Base-by-base conservation (phyloP, 2,888 invertebrate species). In the Gastrophysa polygoni region DNA sequence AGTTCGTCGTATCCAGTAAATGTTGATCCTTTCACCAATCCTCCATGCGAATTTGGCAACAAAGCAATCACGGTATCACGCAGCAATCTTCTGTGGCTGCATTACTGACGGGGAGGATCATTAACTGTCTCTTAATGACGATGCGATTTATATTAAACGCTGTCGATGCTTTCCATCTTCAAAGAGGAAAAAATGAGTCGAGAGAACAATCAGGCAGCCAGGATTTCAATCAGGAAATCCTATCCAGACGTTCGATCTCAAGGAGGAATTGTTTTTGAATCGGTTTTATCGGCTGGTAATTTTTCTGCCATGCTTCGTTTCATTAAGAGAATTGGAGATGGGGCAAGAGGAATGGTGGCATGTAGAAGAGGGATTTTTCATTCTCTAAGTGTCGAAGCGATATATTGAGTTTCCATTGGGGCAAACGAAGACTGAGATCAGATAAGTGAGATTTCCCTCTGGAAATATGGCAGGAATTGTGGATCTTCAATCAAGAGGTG, bases 21-120 rank as follows among this genome's bases (percentile, higher is more conserved):
- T n/a, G n/a, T n/a, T n/a, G n/a, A n/a, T 24, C 24, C 24, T 32
- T 6, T 32, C 2, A 8, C 29, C 29, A 8, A 8, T 32, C 6
- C 29, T 32, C 4, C 10, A 2, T 32, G 8, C 10, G 14, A 1
- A 17, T 11, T 51, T 51, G 50, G 16, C 52, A 52, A 38, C 38
- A 16, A 14, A 21, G 38, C 14, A 24, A 54, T 20, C 38, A 44
- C 3, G 43, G 51, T 18, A 49, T 48, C 57, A 56, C 54, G 56
- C 63, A 63, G 59, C 66, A 64, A 65, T 68, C 68, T 67, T 71
- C 71, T 75, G 77, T 78, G 73, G 73, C 74, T 78, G 79, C 77
- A 78, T 79, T 78, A 75, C 78, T 78, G 78, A 80, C 79, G 79
- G 79, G 78, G 71, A 73, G 69, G 73, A 72, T 77, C 78, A 77